Percentiles rank a stretch among this genome's conserved stretches.
Evolutionary conservation across 2,113 vertebrate species (phyloP).

Genomic region (Menidia beryllina): DNA sequence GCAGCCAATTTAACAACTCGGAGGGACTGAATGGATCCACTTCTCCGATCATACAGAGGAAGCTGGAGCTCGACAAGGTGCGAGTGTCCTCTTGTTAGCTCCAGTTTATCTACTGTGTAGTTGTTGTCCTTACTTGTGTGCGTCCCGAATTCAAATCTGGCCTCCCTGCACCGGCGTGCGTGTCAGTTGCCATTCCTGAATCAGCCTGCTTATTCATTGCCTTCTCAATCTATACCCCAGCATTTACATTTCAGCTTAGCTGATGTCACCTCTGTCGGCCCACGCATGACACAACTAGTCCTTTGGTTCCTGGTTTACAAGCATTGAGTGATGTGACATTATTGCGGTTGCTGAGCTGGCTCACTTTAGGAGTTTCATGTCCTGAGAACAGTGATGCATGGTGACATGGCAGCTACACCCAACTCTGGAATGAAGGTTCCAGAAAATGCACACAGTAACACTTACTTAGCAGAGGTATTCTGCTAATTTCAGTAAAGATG

Average conservation of each 20-base stretch:
- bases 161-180: background rate
- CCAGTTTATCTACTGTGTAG: background rate
- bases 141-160: background rate
- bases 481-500: background rate
- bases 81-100: background rate
- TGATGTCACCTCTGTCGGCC: constrained; percentile 46
- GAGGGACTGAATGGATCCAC: constrained; percentile 82
- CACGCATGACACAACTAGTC: constrained; percentile 57
- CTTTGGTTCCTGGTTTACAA: constrained; percentile 41
- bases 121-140: too few relatives aligned
- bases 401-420: constrained; percentile 40
- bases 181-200: background rate
- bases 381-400: constrained; percentile 12
- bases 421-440: constrained; percentile 1
- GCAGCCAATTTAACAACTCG: constrained; percentile 71
- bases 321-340: constrained; percentile 45
- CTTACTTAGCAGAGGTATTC: background rate
- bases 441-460: constrained; percentile 11
- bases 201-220: background rate
- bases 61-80: constrained; percentile 93
- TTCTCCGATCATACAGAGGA: constrained; percentile 89
- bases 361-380: constrained; percentile 26
- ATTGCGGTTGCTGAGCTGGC: constrained; percentile 55
- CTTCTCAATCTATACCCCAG: constrained; percentile 17
- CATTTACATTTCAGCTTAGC: constrained; percentile 20